Evolutionary conservation across 2,113 vertebrate species (phyloP).

Genomic region (Protobothrops flavoviridis): DNA sequence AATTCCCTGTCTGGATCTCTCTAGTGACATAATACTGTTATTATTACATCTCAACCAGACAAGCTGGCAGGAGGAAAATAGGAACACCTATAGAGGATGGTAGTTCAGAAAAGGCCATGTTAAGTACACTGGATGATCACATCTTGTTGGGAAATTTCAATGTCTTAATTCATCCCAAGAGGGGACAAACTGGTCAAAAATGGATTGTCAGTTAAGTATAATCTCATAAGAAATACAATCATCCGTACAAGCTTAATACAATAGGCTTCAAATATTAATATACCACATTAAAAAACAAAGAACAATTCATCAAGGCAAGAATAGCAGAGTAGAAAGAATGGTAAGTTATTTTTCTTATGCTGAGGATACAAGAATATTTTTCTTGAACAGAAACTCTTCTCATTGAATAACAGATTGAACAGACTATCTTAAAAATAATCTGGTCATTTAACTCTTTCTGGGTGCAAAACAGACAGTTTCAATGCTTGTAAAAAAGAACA

Average conservation of each 20-base stretch:
- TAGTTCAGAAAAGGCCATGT: neutral
- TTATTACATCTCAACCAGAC: neutral
- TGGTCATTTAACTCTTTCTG: neutral
- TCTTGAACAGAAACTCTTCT: neutral
- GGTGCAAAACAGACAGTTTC: neutral
- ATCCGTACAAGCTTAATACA: neutral
- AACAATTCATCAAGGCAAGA: neutral
- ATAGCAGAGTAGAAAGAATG: neutral
- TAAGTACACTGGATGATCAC: neutral
- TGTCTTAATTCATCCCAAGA: neutral
- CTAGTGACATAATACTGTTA: neutral
- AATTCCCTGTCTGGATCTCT: neutral
- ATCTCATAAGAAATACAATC: neutral
- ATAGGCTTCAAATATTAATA: neutral
- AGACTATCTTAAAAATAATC: neutral
- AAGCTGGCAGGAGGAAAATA: neutral
- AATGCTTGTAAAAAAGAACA: neutral
- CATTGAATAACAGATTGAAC: neutral
- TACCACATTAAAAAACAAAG: neutral
- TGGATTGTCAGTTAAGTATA: neutral
- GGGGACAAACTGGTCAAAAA: neutral
- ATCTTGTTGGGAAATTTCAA: neutral
- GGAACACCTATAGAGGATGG: neutral
- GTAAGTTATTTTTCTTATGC: neutral
- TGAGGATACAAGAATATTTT: accelerated